Evolutionary conservation across 64 coral and sea anemone species (phyloP).

Genomic region (Acropora tenuis): DNA sequence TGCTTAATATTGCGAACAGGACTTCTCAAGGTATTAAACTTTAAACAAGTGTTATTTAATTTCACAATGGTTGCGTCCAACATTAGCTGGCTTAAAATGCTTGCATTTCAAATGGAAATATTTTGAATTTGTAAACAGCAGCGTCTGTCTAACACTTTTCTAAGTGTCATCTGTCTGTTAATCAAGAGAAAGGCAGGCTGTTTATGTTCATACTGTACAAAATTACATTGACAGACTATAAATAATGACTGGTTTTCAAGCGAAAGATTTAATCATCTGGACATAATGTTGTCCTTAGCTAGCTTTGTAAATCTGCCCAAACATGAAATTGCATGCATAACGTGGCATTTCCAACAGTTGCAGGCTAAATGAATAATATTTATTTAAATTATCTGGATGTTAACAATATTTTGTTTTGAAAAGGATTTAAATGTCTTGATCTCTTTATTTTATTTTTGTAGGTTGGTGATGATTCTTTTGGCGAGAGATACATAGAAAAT

Average conservation of each 20-base stretch:
- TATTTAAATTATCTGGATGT: neutral
- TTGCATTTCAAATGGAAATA: neutral
- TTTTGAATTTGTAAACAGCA: neutral
- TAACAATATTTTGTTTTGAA: neutral
- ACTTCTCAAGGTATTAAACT: neutral
- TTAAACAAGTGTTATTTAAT: neutral
- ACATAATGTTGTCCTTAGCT: neutral
- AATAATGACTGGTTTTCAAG: neutral
- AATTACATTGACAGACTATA: too few relatives aligned
- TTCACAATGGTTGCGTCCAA: neutral
- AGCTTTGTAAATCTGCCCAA: neutral
- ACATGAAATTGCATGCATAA: neutral
- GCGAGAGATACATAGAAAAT: slow-evolving; percentile 84
- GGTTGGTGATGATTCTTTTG: slow-evolving; percentile 97
- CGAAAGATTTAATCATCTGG: neutral
- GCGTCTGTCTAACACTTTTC: neutral
- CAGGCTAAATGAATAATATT: neutral
- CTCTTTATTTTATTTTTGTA: slow-evolving; percentile 16
- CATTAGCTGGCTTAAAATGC: neutral
- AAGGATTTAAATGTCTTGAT: neutral
- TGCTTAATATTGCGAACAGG: neutral
- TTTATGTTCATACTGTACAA: neutral
- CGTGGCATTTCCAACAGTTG: neutral
- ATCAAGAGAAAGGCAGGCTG: neutral
- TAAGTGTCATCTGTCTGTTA: neutral